Conservation (phyloP, 2,113 vertebrate genomes). For the Poicephalus meyeri region DNA sequence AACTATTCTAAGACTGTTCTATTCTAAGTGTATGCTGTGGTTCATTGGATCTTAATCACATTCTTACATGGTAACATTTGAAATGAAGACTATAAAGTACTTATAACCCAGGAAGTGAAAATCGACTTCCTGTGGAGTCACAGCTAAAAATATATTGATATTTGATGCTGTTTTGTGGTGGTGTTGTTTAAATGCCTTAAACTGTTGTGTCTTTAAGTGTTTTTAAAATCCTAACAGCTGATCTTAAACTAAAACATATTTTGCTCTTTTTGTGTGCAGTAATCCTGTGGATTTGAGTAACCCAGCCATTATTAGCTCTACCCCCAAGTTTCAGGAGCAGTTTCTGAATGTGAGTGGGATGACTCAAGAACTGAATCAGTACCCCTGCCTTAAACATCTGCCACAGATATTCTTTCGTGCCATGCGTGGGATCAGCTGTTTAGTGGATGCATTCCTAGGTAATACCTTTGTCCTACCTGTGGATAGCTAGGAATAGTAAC, state of each 20-base stretch:
- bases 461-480: constrained; percentile 60
- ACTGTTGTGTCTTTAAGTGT: background rate
- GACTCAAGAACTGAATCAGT: constrained; percentile 91
- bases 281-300: constrained; percentile 98
- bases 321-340: constrained; percentile 97
- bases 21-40: background rate
- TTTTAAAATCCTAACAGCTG: background rate
- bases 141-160: background rate
- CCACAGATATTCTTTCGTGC: constrained; percentile 97
- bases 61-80: background rate
- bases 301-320: constrained; percentile 93
- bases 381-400: constrained; percentile 95
- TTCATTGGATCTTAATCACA: background rate
- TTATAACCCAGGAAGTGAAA: background rate
- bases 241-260: background rate
- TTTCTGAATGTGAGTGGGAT: constrained; percentile 92
- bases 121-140: background rate
- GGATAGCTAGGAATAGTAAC: background rate
- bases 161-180: background rate
- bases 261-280: constrained; percentile 66
- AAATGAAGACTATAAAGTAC: background rate
- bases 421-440: constrained; percentile 94
- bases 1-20: background rate
- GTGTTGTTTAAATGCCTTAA: background rate
- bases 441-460: constrained; percentile 97